Evolutionary conservation across 2,888 invertebrate species (phyloP), one percentile per base, ranked within the genome.

Genomic region (Dicranocentrus wangi): DNA sequence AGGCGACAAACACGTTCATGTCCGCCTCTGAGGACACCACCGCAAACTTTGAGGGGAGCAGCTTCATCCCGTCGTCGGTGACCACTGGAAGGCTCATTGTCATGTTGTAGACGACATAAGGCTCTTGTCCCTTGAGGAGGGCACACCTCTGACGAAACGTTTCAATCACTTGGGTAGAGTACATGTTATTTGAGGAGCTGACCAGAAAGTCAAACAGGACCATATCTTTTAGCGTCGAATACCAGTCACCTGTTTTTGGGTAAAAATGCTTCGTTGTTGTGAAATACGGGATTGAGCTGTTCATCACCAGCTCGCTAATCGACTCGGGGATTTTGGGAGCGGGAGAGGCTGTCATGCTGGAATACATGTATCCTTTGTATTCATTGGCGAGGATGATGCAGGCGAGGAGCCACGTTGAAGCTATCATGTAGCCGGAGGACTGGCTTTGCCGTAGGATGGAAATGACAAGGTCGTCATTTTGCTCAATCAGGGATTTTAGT

Each of bases 311-410:
- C 7, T 71, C 58, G 5, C 15, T 8, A 25, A 79, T 71, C 0
- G 71, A 55, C 8, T 55, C 47, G 0, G 79, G 79, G 21, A 71
- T 58, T 17, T 27, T 8, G 5, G 42, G 79, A 17, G 71, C 60
- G 7, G 71, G 27, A 0, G 65, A 39, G 10, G 65, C 27, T 0
- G 65, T 79, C 79, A 79, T 71, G n/a, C 58, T 43, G 3, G 79
- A 79, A n/a, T 43, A 79, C 71, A 79, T 72, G 23, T n/a, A 47
- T 15, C 66, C 66, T 60, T 79, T 79, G 27, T 79, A 79, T 39
- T 79, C 71, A 21, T 79, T 79, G 21, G 66, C 71, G 13, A 72
- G 8, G 15, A 66, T 25, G 60, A 60, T 28, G 23, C 58, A 71
- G 5, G 66, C 5, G 21, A 66, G 51, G 15, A 79, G 27, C 72